Conservation (phyloP, 2,888 invertebrate species). For the Drosophila anceps region DNA sequence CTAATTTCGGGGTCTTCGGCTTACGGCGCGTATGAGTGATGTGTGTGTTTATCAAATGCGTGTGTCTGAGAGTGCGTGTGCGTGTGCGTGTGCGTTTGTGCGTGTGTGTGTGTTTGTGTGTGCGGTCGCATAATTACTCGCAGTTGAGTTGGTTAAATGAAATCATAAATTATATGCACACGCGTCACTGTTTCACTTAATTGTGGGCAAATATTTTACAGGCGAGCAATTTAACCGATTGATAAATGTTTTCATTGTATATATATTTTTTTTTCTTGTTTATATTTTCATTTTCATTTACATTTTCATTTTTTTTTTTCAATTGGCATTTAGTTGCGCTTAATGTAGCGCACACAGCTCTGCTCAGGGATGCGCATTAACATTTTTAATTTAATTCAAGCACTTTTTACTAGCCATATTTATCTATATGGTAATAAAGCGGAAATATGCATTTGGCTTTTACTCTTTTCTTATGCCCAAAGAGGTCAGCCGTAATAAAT, state of each 20-base stretch:
- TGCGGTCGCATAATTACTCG: conserved; percentile 71
- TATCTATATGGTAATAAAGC: not conserved
- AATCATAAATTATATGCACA: conserved; percentile 76
- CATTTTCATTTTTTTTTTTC: not conserved
- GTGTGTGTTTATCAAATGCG: conserved; percentile 24
- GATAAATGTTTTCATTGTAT: conserved; percentile 49
- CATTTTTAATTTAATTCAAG: conserved; percentile 18
- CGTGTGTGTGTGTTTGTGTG: conserved; percentile 21
- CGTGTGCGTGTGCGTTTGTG: conserved; percentile 22
- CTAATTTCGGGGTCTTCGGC: conserved; percentile 45
- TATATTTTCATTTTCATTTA: not conserved
- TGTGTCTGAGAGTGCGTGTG: conserved; percentile 18
- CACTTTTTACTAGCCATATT: not conserved
- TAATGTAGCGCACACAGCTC: conserved; percentile 7
- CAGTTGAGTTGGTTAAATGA: conserved; percentile 76
- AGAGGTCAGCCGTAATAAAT: not conserved
- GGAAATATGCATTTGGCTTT: not conserved
- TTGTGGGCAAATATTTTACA: conserved; percentile 71
- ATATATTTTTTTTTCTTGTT: not conserved
- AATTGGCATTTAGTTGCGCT: not conserved
- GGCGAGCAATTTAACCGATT: conserved; percentile 58
- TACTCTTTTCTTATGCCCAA: not conserved
- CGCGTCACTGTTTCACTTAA: conserved; percentile 62
- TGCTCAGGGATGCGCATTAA: conserved; percentile 9
- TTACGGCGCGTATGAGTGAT: conserved; percentile 56